A percentile compares a stretch with the other conserved stretches of the same genome.
These are phyloP conservation scores for Paralvinella palmiformis DNA, from an alignment of 1,140 invertebrate species.

Conservation along the genomic window DNA sequence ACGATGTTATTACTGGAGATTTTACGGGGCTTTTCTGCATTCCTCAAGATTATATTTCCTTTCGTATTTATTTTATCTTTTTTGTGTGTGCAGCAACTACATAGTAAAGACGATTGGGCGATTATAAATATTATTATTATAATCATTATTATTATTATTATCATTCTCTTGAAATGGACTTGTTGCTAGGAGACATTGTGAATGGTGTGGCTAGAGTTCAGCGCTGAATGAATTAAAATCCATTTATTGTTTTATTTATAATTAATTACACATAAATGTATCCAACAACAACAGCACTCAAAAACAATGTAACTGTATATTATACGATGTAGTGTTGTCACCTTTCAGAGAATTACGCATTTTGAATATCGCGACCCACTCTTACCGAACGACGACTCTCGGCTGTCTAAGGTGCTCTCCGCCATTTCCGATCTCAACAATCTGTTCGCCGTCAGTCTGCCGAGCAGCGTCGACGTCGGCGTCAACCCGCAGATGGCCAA, in stretches of 20 bases:
- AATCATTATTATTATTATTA: too few relatives aligned
- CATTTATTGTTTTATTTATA: not conserved
- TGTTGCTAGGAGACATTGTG: too few relatives aligned
- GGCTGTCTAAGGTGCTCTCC: conserved; percentile 26
- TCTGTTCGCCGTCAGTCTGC: conserved; percentile 32
- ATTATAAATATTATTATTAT: too few relatives aligned
- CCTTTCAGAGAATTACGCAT: conserved; percentile 34
- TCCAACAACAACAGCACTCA: not conserved
- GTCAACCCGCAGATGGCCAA: conserved; percentile 8
- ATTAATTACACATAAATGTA: not conserved
- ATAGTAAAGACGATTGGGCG: too few relatives aligned
- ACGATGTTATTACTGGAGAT: too few relatives aligned
- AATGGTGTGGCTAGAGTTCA: conserved; percentile 1
- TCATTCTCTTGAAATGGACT: too few relatives aligned
- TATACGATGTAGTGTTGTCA: not conserved
- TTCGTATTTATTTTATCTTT: too few relatives aligned
- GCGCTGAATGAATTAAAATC: not conserved
- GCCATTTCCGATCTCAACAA: conserved; percentile 26
- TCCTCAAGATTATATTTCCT: too few relatives aligned
- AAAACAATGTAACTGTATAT: not conserved
- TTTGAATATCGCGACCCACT: conserved; percentile 31
- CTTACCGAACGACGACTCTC: conserved; percentile 25
- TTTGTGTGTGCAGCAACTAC: too few relatives aligned
- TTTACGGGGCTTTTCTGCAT: too few relatives aligned
- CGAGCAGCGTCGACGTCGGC: conserved; percentile 31